These are phyloP conservation scores for Kryptopterus vitreolus DNA, from an alignment of 2,797 vertebrate genomes.

Conservation along the genomic window DNA sequence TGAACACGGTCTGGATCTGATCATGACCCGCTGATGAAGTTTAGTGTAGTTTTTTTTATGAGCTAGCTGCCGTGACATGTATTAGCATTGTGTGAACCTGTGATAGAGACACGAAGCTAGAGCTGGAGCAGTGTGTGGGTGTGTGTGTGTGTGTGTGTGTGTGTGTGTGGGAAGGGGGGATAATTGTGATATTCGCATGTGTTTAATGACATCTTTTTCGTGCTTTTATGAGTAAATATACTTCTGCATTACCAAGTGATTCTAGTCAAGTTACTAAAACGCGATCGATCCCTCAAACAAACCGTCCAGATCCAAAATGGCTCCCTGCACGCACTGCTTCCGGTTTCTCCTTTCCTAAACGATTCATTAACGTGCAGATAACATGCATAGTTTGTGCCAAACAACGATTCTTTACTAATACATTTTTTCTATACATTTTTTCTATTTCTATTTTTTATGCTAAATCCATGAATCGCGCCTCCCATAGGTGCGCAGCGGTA, in stretches of 20 bases:
- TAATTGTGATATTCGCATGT: too few species aligned
- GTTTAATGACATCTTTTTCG: background rate
- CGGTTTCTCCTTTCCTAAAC: background rate
- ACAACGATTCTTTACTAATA: too few species aligned
- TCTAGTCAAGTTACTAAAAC: background rate
- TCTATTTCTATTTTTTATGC: too few species aligned
- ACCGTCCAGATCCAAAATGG: background rate
- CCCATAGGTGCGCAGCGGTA: too few species aligned
- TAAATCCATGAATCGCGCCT: too few species aligned
- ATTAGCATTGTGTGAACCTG: constrained; percentile 1
- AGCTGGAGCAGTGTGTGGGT: background rate
- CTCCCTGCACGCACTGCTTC: background rate
- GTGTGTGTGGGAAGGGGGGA: too few species aligned
- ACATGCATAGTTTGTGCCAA: too few species aligned
- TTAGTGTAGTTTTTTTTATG: background rate
- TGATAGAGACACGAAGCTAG: background rate
- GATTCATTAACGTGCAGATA: too few species aligned
- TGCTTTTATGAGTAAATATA: background rate
- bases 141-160: too few species aligned
- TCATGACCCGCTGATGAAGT: background rate
- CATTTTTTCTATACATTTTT: too few species aligned
- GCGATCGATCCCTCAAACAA: background rate
- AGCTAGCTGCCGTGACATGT: background rate
- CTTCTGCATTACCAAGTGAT: background rate
- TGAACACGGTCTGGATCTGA: too few species aligned